A percentile compares a stretch with the other conserved stretches of the same genome.
These are phyloP conservation scores for Xestia sexstrigata DNA, from an alignment of 2,888 invertebrate species.

Conservation along the genomic window DNA sequence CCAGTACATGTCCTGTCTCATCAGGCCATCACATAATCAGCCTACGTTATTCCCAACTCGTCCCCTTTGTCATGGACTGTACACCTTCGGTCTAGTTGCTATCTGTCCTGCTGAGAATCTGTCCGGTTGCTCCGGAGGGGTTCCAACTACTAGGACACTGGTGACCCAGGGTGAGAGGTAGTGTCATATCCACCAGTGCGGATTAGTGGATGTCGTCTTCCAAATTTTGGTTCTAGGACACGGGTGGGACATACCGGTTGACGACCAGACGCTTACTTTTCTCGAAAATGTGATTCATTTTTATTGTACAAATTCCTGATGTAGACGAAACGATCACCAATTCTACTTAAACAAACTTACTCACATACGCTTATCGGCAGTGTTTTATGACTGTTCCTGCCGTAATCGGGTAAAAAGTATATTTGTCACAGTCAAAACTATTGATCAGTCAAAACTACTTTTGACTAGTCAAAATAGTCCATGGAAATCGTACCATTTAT, in stretches of 20 bases:
- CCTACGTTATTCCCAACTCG: too few relatives aligned
- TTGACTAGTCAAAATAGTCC: too few relatives aligned
- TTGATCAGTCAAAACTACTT: too few relatives aligned
- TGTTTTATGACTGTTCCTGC: neutral
- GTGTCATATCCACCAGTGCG: neutral
- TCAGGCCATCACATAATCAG: too few relatives aligned
- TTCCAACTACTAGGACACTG: too few relatives aligned
- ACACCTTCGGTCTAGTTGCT: too few relatives aligned
- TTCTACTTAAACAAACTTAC: conserved; percentile 22
- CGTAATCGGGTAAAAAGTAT: neutral
- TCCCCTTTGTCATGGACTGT: too few relatives aligned
- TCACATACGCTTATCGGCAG: neutral
- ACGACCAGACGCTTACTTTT: neutral
- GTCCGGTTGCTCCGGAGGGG: too few relatives aligned
- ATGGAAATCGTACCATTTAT: too few relatives aligned
- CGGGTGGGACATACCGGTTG: neutral
- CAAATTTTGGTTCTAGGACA: neutral
- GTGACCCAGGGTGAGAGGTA: too few relatives aligned
- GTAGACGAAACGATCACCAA: neutral
- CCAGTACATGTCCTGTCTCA: too few relatives aligned
- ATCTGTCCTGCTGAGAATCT: too few relatives aligned
- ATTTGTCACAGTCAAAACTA: neutral
- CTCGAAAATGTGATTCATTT: conserved; percentile 12
- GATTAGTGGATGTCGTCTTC: neutral
- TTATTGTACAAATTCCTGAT: neutral